Evolutionary conservation across 2,888 invertebrate genomes (phyloP).

Genomic region (Drosophila silvestris): DNA sequence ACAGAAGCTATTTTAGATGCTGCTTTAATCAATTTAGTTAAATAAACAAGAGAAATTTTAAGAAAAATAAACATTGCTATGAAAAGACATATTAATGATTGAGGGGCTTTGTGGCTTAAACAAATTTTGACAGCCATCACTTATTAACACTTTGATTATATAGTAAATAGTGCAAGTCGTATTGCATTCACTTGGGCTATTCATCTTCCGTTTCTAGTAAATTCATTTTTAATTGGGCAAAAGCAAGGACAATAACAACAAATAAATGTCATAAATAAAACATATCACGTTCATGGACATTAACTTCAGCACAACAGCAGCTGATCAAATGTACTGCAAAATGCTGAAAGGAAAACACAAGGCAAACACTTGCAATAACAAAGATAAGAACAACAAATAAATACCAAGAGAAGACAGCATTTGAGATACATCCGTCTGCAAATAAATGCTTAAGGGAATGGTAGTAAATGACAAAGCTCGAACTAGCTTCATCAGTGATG

Average conservation of each 20-base stretch:
- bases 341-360: constrained; percentile 13
- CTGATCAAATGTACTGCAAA: constrained; percentile 39
- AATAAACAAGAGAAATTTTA: neutral
- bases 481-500: constrained; percentile 13
- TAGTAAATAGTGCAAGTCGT: constrained; percentile 3
- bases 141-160: constrained; percentile 16
- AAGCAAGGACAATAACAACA: constrained; percentile 14
- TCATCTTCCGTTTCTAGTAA: constrained; percentile 9
- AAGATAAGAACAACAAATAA: constrained; percentile 17
- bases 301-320: constrained; percentile 21
- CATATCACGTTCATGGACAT: constrained; percentile 37
- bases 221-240: constrained; percentile 43
- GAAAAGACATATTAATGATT: neutral
- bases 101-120: neutral
- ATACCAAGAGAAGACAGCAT: constrained; percentile 9
- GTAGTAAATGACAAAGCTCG: constrained; percentile 15
- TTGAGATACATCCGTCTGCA: constrained; percentile 8
- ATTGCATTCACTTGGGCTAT: constrained; percentile 25
- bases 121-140: constrained; percentile 18
- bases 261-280: constrained; percentile 41
- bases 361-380: constrained; percentile 20
- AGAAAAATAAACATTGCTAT: neutral
- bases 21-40: neutral
- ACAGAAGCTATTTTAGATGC: neutral
- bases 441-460: constrained; percentile 18